Percentiles rank a stretch among this genome's conserved stretches.
These are phyloP conservation scores for Lophotis ruficrista DNA, from an alignment of 2,113 vertebrate species.

Conservation along the genomic window DNA sequence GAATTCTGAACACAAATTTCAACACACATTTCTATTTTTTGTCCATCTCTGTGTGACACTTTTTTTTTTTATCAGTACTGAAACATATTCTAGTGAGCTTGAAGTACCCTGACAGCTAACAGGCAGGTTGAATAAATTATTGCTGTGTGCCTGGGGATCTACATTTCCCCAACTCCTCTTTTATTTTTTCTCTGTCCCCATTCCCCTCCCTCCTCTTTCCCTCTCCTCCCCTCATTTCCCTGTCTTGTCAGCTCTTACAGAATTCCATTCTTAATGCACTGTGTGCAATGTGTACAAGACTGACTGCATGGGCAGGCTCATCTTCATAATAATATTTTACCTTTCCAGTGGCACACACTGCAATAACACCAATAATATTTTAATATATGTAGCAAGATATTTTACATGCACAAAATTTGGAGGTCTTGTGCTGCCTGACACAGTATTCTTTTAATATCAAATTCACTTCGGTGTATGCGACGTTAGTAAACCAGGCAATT, in stretches of 20 bases:
- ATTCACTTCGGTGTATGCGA: not conserved
- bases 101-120: slow-evolving; percentile 24
- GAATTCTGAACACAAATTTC: slow-evolving; percentile 33
- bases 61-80: slow-evolving; percentile 37
- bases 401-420: not conserved
- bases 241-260: not conserved
- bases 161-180: not conserved
- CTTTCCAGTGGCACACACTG: not conserved
- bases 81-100: slow-evolving; percentile 25
- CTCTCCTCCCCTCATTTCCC: not conserved
- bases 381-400: not conserved
- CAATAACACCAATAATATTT: not conserved
- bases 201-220: not conserved
- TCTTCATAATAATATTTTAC: not conserved
- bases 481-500: not conserved
- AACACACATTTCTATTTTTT: not conserved
- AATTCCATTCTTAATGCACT: slow-evolving; percentile 8
- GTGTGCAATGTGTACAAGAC: not conserved
- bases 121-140: slow-evolving; percentile 42
- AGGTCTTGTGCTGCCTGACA: not conserved
- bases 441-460: not conserved
- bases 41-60: not conserved
- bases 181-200: not conserved
- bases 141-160: slow-evolving; percentile 5
- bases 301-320: not conserved